phyloP scores from a whole-genome alignment of 2,113 vertebrate species.

The Eupsittula cactorum region DNA sequence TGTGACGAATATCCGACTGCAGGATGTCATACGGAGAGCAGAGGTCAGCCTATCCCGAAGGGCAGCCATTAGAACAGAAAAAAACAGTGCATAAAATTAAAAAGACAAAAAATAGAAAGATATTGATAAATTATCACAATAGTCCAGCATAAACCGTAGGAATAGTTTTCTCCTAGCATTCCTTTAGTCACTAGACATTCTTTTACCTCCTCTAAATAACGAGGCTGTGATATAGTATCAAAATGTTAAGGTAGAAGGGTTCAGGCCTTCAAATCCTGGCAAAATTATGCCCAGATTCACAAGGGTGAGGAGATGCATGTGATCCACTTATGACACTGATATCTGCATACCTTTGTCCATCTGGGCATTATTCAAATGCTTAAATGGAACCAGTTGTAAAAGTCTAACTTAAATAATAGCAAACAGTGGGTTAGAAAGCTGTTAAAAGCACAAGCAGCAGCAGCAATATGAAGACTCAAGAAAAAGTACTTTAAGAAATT shows the following conservation, averaged over 20 bases:
- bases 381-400: neutral
- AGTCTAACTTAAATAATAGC: neutral
- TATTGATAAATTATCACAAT: conserved; percentile 65
- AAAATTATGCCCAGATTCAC: neutral
- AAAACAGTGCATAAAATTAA: conserved; percentile 81
- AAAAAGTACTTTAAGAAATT: neutral
- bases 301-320: neutral
- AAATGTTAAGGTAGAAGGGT: neutral
- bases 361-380: neutral
- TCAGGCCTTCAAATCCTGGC: neutral
- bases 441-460: conserved; percentile 40
- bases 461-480: neutral
- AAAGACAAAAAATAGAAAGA: conserved; percentile 72
- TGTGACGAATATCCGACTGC: conserved; percentile 88
- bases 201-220: neutral
- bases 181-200: conserved; percentile 16
- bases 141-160: conserved; percentile 60
- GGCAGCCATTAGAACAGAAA: conserved; percentile 80
- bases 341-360: neutral
- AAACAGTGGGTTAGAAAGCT: conserved; percentile 57
- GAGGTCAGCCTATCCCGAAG: conserved; percentile 87
- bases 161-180: conserved; percentile 7
- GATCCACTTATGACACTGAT: neutral
- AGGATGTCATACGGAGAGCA: conserved; percentile 95
- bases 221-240: neutral